phyloP scores from a whole-genome alignment of 2,113 vertebrate species.

The Pandion haliaetus region DNA sequence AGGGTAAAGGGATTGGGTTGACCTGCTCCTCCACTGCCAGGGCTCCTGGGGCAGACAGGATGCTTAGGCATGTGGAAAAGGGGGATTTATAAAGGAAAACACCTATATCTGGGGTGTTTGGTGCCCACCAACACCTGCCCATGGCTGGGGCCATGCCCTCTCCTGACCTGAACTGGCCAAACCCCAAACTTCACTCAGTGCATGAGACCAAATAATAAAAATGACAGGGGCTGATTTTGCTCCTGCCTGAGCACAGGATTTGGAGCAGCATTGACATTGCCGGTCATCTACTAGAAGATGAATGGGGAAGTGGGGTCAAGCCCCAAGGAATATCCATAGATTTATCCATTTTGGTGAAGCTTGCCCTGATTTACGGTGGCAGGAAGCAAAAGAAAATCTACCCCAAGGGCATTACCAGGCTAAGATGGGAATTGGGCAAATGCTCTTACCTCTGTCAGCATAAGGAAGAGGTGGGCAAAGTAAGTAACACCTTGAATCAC shows the following conservation, averaged over 20 bases:
- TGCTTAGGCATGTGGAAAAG: rapidly evolving
- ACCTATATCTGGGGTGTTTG: rapidly evolving
- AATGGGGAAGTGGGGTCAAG: neutral
- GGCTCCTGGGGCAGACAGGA: neutral
- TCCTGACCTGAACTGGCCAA: neutral
- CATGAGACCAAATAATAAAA: rapidly evolving
- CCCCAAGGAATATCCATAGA: neutral
- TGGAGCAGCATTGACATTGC: neutral
- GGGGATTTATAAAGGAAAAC: neutral
- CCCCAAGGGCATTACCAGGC: neutral
- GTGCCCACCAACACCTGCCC: neutral
- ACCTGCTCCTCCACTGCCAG: neutral
- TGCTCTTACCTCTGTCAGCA: neutral
- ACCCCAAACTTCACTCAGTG: neutral
- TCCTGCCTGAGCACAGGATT: neutral
- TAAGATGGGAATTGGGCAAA: rapidly evolving
- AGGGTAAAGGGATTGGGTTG: neutral
- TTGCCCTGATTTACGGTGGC: neutral
- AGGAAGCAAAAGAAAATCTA: neutral
- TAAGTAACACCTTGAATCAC: neutral
- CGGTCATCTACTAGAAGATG: rapidly evolving
- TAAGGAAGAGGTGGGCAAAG: neutral
- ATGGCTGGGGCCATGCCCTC: neutral
- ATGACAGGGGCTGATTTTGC: neutral
- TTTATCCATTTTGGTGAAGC: neutral